Conservation (phyloP, 2,888 invertebrate species). For the Drosophila barbarae region DNA sequence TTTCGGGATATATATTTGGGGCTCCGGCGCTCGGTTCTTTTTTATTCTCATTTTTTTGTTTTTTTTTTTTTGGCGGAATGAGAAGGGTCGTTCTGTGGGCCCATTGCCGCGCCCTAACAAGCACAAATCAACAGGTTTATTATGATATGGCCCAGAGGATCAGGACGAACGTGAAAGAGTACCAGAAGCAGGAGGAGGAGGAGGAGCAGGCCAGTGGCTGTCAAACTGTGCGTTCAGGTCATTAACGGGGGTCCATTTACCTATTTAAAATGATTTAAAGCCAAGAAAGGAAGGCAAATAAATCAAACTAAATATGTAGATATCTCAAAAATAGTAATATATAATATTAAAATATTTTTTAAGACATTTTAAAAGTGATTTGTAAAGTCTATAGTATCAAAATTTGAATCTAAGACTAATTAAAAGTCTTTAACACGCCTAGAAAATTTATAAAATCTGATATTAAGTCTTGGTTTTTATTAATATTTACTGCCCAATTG, state of each 20-base stretch:
- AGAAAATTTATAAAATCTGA: not conserved
- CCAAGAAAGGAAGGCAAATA: not conserved
- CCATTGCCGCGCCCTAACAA: constrained; percentile 63
- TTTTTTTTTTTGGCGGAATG: constrained; percentile 22
- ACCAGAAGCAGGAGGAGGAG: not conserved
- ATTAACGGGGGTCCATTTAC: constrained; percentile 14
- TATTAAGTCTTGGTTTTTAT: not conserved
- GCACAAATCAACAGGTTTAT: constrained; percentile 71
- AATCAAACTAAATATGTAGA: not conserved
- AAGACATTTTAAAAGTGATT: not conserved
- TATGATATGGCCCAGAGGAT: constrained; percentile 55
- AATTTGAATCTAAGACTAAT: too few species aligned
- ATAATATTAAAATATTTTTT: not conserved
- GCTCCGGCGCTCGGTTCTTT: constrained; percentile 15
- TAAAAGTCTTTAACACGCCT: not conserved
- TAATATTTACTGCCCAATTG: not conserved
- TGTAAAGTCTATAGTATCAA: too few species aligned
- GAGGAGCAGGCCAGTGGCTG: constrained; percentile 37
- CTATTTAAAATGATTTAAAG: not conserved
- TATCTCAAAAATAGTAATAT: not conserved
- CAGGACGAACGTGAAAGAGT: not conserved
- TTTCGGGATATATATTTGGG: constrained; percentile 32
- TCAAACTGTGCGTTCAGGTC: constrained; percentile 53
- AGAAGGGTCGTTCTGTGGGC: constrained; percentile 28
- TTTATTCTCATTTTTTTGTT: not conserved